Evolutionary conservation across 2,797 vertebrate species (phyloP).

Genomic region (Typhlichthys subterraneus): DNA sequence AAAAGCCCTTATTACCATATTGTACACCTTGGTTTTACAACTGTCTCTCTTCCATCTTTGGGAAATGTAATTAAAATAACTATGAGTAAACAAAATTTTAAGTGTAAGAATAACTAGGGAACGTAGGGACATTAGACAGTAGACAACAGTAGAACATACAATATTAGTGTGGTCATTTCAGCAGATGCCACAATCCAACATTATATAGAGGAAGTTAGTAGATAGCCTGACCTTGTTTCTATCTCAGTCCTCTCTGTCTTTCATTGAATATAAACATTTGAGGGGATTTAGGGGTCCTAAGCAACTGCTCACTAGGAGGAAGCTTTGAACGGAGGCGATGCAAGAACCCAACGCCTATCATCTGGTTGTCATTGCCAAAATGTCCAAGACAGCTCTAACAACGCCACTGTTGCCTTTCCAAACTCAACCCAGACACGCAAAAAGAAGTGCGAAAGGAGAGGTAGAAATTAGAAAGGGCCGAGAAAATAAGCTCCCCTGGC

Average conservation of each 20-base stretch:
- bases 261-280: slow-evolving; percentile 26
- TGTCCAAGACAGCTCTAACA: slow-evolving; percentile 61
- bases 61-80: slow-evolving; percentile 23
- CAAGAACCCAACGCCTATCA: slow-evolving; percentile 39
- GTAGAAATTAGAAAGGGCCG: slow-evolving; percentile 49
- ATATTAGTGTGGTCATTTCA: background rate
- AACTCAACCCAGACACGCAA: slow-evolving; percentile 55
- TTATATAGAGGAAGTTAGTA: slow-evolving; percentile 2
- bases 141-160: background rate
- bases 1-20: slow-evolving; percentile 69
- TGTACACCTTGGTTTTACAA: slow-evolving; percentile 33
- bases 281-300: slow-evolving; percentile 20
- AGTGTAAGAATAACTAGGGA: slow-evolving; percentile 4
- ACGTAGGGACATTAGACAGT: no score
- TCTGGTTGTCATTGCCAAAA: slow-evolving; percentile 40
- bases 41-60: slow-evolving; percentile 23
- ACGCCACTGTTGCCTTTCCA: slow-evolving; percentile 53
- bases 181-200: background rate
- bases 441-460: slow-evolving; percentile 27
- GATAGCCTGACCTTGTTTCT: slow-evolving; percentile 6
- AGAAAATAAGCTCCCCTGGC: slow-evolving; percentile 72
- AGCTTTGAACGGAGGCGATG: slow-evolving; percentile 35
- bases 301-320: slow-evolving; percentile 39
- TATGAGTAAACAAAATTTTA: slow-evolving; percentile 6
- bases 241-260: background rate